These are phyloP conservation scores for Stenolophus ochropezus DNA, from an alignment of 2,888 invertebrate genomes.

Conservation along the genomic window DNA sequence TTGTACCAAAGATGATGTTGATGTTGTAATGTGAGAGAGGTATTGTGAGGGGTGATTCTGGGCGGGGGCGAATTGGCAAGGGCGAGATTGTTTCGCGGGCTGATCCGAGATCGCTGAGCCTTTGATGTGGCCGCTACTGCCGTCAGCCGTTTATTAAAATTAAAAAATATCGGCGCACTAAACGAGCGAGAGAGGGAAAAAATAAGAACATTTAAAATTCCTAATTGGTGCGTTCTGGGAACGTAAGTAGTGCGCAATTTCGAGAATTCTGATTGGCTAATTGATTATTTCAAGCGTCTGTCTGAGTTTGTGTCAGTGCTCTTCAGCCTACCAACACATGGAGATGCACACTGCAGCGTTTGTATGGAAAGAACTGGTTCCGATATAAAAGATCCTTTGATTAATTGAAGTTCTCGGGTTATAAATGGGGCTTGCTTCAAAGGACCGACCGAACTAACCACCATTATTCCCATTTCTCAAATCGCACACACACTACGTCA, in stretches of 20 bases:
- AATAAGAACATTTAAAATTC: slow-evolving; percentile 52
- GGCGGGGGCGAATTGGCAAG: neutral
- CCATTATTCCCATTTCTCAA: neutral
- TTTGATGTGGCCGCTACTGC: slow-evolving; percentile 56
- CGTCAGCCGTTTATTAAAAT: slow-evolving; percentile 54
- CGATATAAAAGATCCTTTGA: slow-evolving; percentile 58
- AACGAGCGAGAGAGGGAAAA: slow-evolving; percentile 39
- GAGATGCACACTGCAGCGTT: slow-evolving; percentile 35
- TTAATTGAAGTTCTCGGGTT: slow-evolving; percentile 50
- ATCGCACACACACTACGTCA: no score
- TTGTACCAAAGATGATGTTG: no score
- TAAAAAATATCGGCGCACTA: slow-evolving; percentile 55
- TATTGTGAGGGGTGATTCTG: neutral
- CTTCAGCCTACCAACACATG: slow-evolving; percentile 6
- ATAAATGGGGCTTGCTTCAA: slow-evolving; percentile 23
- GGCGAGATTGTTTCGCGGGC: neutral
- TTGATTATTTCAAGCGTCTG: slow-evolving; percentile 59
- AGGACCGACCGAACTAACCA: neutral
- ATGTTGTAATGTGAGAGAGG: neutral
- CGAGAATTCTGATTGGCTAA: slow-evolving; percentile 61
- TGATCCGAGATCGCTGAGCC: slow-evolving; percentile 36
- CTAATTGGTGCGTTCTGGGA: slow-evolving; percentile 60
- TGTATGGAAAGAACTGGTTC: slow-evolving; percentile 54
- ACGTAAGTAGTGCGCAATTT: slow-evolving; percentile 60
- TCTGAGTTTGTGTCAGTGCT: slow-evolving; percentile 45